These are phyloP conservation scores for Euplexia lucipara DNA, from an alignment of 2,888 invertebrate species.

Conservation along the genomic window DNA sequence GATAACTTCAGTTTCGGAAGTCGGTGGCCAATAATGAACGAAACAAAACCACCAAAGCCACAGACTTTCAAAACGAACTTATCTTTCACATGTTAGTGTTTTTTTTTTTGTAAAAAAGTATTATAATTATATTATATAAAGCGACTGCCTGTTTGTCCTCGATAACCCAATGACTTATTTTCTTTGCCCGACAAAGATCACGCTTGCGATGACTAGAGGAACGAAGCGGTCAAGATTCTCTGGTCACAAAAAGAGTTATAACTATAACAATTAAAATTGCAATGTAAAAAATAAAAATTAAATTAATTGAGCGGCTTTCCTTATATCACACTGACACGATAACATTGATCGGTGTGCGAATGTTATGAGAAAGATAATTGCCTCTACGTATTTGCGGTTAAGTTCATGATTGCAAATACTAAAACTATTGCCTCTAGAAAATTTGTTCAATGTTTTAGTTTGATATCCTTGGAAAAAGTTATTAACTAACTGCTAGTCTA, in stretches of 20 bases:
- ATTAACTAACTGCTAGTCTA: no score
- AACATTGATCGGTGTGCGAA: slow-evolving; percentile 44
- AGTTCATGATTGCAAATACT: neutral
- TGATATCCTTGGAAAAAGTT: slow-evolving; percentile 22
- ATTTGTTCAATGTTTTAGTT: slow-evolving; percentile 1
- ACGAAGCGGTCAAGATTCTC: neutral
- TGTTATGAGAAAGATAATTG: slow-evolving; percentile 18
- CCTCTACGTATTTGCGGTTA: slow-evolving; percentile 30
- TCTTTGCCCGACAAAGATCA: no score
- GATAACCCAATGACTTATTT: no score
- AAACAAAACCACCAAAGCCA: no score
- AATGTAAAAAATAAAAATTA: slow-evolving; percentile 32
- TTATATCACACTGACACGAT: slow-evolving; percentile 39
- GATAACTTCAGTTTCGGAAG: no score
- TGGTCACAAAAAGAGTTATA: neutral
- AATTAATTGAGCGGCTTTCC: slow-evolving; percentile 36
- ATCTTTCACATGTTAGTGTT: no score
- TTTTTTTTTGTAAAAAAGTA: no score
- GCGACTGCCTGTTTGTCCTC: no score
- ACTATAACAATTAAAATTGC: slow-evolving; percentile 37
- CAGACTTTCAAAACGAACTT: no score
- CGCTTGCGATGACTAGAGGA: no score
- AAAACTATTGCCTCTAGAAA: slow-evolving; percentile 31
- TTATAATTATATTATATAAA: no score
- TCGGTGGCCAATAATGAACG: no score